phyloP scores from a whole-genome alignment of 2,797 vertebrate species.

The Molossus alvarezi region DNA sequence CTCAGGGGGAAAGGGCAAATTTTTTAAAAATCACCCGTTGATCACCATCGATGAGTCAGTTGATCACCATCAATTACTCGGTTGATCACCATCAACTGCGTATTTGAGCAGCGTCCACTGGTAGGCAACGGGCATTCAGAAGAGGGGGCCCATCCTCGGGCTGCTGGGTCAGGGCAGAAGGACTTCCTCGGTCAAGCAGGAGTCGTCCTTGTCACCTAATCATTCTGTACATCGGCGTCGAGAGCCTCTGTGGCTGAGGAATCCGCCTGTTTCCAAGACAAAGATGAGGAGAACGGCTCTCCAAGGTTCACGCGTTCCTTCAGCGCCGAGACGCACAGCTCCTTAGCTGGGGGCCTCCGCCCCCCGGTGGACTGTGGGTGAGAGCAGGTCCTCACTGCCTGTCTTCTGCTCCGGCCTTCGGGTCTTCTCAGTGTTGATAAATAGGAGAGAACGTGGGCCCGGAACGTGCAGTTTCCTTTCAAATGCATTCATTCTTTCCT shows the following conservation, averaged over 20 bases:
- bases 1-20: not conserved
- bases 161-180: not conserved
- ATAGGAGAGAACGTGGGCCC: not conserved
- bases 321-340: not conserved
- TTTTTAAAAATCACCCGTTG: not conserved
- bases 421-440: not conserved
- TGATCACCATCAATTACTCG: not conserved
- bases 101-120: not conserved
- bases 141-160: not conserved
- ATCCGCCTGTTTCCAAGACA: not conserved
- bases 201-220: rapidly evolving
- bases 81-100: not conserved
- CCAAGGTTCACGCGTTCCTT: not conserved
- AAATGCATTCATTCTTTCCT: not conserved
- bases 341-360: rapidly evolving
- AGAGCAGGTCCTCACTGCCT: no score
- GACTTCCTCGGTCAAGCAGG: not conserved
- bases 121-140: not conserved
- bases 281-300: not conserved
- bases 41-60: not conserved
- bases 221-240: not conserved
- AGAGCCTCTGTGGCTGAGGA: not conserved
- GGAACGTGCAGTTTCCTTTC: not conserved
- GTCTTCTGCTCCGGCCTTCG: not conserved
- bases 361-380: rapidly evolving